Base-by-base conservation (phyloP, 2,113 vertebrate genomes). In the Motacilla alba region DNA sequence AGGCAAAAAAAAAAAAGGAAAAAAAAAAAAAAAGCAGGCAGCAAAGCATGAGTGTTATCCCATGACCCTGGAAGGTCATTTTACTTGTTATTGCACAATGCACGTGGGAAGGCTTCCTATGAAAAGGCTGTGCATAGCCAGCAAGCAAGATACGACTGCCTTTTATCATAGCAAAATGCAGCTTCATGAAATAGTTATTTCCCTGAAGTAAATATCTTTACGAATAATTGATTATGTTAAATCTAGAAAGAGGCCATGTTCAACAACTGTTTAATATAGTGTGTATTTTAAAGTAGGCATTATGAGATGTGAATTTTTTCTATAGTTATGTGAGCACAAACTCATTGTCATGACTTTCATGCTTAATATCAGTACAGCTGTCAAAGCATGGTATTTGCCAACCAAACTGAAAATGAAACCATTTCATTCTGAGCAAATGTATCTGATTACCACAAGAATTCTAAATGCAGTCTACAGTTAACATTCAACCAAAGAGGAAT, bases 61-160 rank as follows among this genome's bases (percentile, higher is more conserved):
- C 93, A 94, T 97, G 97, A 97, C 97, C 96, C 50, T 77, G 30
- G 10, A 64, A 81, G 94, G 95, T 97, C 96, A 97, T 60, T 75
- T 96, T 91, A 74, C 90, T 97, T 92, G 70, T 93, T 92, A 74
- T 80, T 60, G 63, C 60, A 89, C 62, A 94, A 73, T 89, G 76
- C 62, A 81, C 55, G 39, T 69, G 85, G 55, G 82, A 95, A 92
- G 74, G 14, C 23, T 91, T 94, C 53, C 68, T 89, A 53, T 79
- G 87, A 82, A 95, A 93, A 76, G 80, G 39, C 33, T 72, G 16
- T 46, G 44, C 69, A 66, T 30, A 86, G 69, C 47, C 90, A 88
- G 52, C 30, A 92, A 85, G 64, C 21, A 77, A 60, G 75, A 89
- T 47, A 69, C 1, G 0, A 72, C 46, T 63, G 95, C 31, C 49